Evolutionary conservation across 1,140 invertebrate species (phyloP), one percentile per base, ranked within the genome.

Genomic region (Seison nebaliae): DNA sequence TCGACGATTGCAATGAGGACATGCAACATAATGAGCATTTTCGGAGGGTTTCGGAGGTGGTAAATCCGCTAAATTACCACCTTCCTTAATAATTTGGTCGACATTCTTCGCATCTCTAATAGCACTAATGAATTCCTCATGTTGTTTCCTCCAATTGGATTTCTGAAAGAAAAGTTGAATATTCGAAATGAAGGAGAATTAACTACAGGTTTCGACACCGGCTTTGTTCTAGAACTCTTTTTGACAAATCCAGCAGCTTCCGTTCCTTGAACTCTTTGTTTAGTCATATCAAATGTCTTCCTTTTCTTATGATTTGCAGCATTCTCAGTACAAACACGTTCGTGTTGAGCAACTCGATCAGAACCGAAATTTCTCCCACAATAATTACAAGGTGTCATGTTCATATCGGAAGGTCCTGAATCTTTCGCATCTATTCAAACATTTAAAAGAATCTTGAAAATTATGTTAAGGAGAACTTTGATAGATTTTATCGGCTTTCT

Each of bases 41-140:
- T 53, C 51, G 5, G 55, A 47, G 0, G 72, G 70, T 4, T 80
- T 79, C 4, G 81, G 80, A 0, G 81, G 80, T 0, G 81, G 78
- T 22, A 86, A 62, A 55, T 83, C 77, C 28, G 69, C 69, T 5
- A 80, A 49, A 49, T 77, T 78, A 38, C 74, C 78, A 35, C 81
- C 83, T 14, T 69, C 69, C 1, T 73, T 75, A 40, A 88, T 56
- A 52, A 81, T 70, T 1, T 69, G 67, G 49, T 78, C 71, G n/a
- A 76, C 71, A 39, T 59, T 53, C 51, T 86, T 84, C 0, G 84
- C 83, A 1, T 77, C 73, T 14, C 77, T 66, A 39, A 91, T 79
- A 0, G 77, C 69, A 38, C 68, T 60, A 33, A 91, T 79, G 53
- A 93, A 88, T 45, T 79, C 75, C 51, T 86, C 76, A 56, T 86